Percentiles rank a stretch among this genome's conserved stretches.
Conservation (phyloP, 2,113 vertebrate species). For the Ciconia boyciana region DNA sequence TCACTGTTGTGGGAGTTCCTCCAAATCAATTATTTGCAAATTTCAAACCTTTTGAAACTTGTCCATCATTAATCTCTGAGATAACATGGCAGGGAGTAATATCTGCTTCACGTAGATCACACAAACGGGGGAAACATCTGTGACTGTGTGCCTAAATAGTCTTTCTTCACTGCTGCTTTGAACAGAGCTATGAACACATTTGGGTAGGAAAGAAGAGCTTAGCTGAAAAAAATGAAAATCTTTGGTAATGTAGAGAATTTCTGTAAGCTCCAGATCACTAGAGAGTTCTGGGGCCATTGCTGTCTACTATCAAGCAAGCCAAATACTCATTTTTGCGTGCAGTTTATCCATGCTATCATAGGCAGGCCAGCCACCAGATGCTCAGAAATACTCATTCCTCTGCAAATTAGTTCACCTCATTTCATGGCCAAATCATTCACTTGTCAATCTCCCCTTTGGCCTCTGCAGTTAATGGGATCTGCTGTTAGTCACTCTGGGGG, state of each 20-base stretch:
- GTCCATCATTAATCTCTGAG: background rate
- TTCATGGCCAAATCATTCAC: conserved; percentile 46
- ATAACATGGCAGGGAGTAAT: background rate
- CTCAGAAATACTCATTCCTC: conserved; percentile 50
- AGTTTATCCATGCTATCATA: background rate
- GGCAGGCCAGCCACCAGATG: conserved; percentile 49
- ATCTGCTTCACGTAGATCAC: background rate
- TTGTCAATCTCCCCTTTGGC: conserved; percentile 53
- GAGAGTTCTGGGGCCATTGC: background rate
- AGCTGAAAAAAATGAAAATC: background rate
- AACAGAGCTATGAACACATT: background rate
- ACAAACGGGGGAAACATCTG: conserved; percentile 8
- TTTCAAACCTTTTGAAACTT: conserved; percentile 34
- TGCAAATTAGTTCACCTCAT: conserved; percentile 59
- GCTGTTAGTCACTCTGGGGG: background rate
- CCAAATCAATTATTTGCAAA: conserved; percentile 49
- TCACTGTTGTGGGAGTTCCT: conserved; percentile 8
- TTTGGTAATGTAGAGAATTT: conserved; percentile 5
- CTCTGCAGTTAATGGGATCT: conserved; percentile 61
- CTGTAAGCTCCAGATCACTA: background rate
- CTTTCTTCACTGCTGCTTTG: background rate
- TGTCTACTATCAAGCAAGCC: background rate
- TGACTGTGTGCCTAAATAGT: background rate
- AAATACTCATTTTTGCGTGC: background rate
- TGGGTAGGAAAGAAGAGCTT: background rate